Evolutionary conservation across 2,113 vertebrate species (phyloP), one percentile per base, ranked within the genome.

Genomic region (Megaleporinus macrocephalus): DNA sequence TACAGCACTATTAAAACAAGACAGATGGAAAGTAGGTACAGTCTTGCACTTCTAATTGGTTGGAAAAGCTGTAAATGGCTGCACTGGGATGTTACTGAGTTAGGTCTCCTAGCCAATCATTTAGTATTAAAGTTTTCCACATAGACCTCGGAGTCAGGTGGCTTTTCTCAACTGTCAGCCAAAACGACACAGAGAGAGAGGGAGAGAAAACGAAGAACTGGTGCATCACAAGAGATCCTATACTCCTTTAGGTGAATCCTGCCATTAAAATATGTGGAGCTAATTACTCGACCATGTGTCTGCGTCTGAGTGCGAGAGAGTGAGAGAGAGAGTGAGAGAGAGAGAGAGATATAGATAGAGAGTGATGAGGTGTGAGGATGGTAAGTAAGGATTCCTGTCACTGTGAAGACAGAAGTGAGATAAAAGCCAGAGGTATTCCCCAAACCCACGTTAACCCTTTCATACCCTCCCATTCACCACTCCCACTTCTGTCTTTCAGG

Each of bases 341-440:
- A 53, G 76, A 61, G 73, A 61, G 82, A 6, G n/a, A 2, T 26
- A 15, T 73, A 5, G 53, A n/a, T 44, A 81, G 75, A 73, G 74
- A 68, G 57, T 22, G 84, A 92, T 92, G 87, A 80, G 73, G 87
- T 90, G 89, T 86, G 84, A 89, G 73, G 73, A 80, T 78, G 81
- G 53, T 86, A 88, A 91, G 79, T 86, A 74, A 85, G 81, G 84
- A 27, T 82, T 83, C 76, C 73, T 85, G 83, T 86, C 87, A 85
- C n/a, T 79, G 76, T 68, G 72, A 55, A 61, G 80, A 73, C 66
- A 78, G 59, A 62, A 85, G 74, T 16, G 62, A 76, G 88, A 84
- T 30, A 76, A 77, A 87, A 76, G 80, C 79, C 83, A 88, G 82
- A 89, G 86, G 86, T 57, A 51, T 63, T 53, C 36, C 49, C 74